Evolutionary conservation across 2,113 vertebrate genomes (phyloP).

Genomic region (Hassar affinis): DNA sequence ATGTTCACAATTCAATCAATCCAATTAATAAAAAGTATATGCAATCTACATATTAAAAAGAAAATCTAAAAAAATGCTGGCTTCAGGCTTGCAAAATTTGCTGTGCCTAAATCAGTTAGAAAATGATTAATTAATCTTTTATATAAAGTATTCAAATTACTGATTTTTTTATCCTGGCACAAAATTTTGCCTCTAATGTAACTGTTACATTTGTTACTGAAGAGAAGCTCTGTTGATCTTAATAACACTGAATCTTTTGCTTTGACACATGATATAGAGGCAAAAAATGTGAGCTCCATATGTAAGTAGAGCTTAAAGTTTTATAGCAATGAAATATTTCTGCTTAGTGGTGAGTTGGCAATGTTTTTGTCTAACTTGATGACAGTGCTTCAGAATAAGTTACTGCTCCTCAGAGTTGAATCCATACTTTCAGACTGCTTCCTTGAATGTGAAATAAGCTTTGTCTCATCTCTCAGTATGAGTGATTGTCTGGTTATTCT

Average conservation of each 20-base stretch:
- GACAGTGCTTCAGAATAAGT: constrained; percentile 9
- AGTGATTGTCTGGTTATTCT: constrained; percentile 53
- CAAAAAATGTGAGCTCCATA: background rate
- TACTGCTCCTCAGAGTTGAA: background rate
- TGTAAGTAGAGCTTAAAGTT: background rate
- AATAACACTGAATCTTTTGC: background rate
- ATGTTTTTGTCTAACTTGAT: background rate
- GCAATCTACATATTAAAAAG: background rate
- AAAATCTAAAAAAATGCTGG: background rate
- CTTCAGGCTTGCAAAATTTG: background rate
- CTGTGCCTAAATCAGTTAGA: background rate
- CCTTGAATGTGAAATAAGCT: constrained; percentile 34
- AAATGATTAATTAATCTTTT: background rate
- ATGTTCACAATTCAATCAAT: background rate
- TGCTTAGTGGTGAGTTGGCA: background rate
- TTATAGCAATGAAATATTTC: background rate
- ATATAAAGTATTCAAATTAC: background rate
- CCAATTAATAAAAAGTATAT: background rate
- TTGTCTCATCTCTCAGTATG: background rate
- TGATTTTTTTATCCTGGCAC: background rate
- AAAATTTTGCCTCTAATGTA: background rate
- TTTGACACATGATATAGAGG: background rate
- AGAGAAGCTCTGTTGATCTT: too few species aligned
- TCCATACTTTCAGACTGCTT: background rate
- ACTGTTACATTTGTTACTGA: background rate